Base-by-base conservation (phyloP, 2,888 invertebrate species). In the Thecocarcelia acutangulata region DNA sequence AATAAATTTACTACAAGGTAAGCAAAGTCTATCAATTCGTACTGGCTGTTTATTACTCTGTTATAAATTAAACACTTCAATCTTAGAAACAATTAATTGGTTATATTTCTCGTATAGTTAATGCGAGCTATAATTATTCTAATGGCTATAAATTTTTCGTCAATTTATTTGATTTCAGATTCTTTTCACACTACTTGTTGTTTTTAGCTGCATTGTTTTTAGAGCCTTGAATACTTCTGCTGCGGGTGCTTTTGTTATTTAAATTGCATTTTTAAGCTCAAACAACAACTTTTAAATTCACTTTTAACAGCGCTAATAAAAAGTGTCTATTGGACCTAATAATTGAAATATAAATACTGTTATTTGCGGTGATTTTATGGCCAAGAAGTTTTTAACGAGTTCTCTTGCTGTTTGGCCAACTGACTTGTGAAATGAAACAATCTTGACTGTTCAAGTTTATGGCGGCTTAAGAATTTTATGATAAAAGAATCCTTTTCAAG, bases 291-390 rank as follows among this genome's bases (percentile, higher is more conserved):
- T 13, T 46, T 46, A 48, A 48, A 48, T 12, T 63, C 11, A 48
- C 33, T 63, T 15, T 19, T 5, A 15, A 33, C 17, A 33, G 48
- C 28, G 44, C 33, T 13, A 21, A 33, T 37, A 56, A 56, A 56
- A 48, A 40, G 21, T 59, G 48, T 68, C 24, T 44, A 52, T 21
- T 12, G 4, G 19, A 19, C 33, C 44, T 13, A n/a, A 24, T 77
- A 70, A 77, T 70, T 70, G 56, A 69, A 69, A 76, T 63, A 70
- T 70, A 75, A 75, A 68, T 52, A 66, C 66, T 63, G 77, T 63
- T 69, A 77, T 70, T 77, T 77, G 56, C 2, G 33, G 19, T 40
- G 33, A 48, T 33, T 76, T 77, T 63, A 77, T 69, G 17, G 33
- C 76, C 33, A 24, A 56, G 74, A 58, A 66, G 58, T 50, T 52